Evolutionary conservation across 2,797 vertebrate genomes (phyloP), one percentile per base, ranked within the genome.

Genomic region (Sebastes kiyomatsui): DNA sequence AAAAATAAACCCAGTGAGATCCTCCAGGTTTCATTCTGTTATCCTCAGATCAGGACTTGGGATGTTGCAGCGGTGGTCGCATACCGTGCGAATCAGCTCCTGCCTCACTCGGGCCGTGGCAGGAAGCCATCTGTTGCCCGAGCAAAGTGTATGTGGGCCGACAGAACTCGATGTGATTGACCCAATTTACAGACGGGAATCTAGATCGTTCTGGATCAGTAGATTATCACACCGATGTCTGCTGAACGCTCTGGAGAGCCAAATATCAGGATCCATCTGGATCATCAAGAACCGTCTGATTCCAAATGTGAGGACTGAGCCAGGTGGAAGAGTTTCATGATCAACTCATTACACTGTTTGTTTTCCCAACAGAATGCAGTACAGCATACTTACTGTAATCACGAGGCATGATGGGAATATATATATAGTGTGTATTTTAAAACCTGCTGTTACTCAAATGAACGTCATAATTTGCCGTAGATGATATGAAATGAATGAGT

Each of bases 111-210:
- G 5, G 58, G 28, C 64, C 35, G 79, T 77, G 67, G 75, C 87
- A 73, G 30, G 42, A 54, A 59, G 77, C 79, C 85, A 85, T 86
- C 72, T 72, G 82, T 67, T 23, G 10, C 65, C 7, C 8, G 38
- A 58, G 65, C 59, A 54, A 33, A 35, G 49, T 23, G n/a, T 32
- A 77, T 83, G 62, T 83, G 77, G 87, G 86, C 79, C 86, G 79
- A 32, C 64, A 11, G 58, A 75, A 78, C 78, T 66, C 79, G 3
- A 62, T 72, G 42, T 67, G 78, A 86, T 66, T 82, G 86, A 91
- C 88, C 93, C 81, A 80, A 60, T 91, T 92, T 81, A 77, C 30
- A 64, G n/a, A 52, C 33, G 20, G 13, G 28, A 77, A 90, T 87
- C 72, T 85, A 88, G 84, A 85, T 81, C 87, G 33, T 56, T 87